Percentiles rank a stretch among this genome's conserved stretches.
Evolutionary conservation across 1,140 invertebrate genomes (phyloP).

Genomic region (Carcinoscorpius rotundicauda): DNA sequence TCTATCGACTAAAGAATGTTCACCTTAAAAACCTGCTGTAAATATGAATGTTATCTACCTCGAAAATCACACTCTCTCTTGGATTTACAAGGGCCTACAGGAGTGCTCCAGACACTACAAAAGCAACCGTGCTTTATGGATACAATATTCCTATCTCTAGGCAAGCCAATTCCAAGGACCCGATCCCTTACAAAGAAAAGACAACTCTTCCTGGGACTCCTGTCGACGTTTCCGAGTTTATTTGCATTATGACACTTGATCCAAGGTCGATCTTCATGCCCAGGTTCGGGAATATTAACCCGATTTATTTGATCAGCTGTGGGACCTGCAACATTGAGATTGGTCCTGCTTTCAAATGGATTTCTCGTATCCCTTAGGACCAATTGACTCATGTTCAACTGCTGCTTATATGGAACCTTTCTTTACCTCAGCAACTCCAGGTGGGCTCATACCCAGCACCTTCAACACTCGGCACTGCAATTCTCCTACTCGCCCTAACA

Average conservation of each 20-base stretch:
- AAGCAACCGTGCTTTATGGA: constrained; percentile 34
- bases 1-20: constrained; percentile 37
- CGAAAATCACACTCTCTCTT: constrained; percentile 24
- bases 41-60: no score
- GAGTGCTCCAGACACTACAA: constrained; percentile 33
- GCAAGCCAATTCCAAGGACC: no score
- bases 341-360: neutral
- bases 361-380: constrained; percentile 39
- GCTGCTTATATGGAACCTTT: constrained; percentile 79
- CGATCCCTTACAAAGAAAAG: no score
- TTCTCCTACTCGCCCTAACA: constrained; percentile 56
- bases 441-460: constrained; percentile 39
- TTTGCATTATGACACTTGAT: no score
- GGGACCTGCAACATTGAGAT: neutral
- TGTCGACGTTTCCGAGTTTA: constrained; percentile 1
- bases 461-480: constrained; percentile 57
- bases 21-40: constrained; percentile 29
- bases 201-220: constrained; percentile 30
- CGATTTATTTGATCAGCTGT: constrained; percentile 32
- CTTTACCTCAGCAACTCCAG: constrained; percentile 42
- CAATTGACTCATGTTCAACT: constrained; percentile 74
- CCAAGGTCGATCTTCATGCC: constrained; percentile 26
- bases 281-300: constrained; percentile 41
- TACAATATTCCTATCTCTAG: constrained; percentile 31
- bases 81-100: constrained; percentile 37